Evolutionary conservation across 2,797 vertebrate genomes (phyloP).

Genomic region (Pteronotus mesoamericanus): DNA sequence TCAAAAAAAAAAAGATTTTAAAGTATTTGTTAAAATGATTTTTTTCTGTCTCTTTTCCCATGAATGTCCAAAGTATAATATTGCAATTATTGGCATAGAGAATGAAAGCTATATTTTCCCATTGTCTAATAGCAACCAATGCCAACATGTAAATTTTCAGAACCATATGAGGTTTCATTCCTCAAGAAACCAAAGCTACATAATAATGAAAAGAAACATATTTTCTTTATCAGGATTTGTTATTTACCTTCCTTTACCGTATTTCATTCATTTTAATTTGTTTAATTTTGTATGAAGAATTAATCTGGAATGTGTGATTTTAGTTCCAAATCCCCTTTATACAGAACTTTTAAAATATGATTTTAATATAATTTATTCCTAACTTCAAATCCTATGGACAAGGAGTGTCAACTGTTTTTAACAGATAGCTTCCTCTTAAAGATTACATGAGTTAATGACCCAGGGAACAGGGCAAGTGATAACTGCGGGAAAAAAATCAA

Average conservation of each 20-base stretch:
- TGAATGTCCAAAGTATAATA: not conserved
- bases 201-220: constrained; percentile 21
- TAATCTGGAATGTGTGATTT: constrained; percentile 42
- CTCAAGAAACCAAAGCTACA: not conserved
- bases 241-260: not conserved
- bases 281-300: constrained; percentile 1
- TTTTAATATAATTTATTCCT: constrained; percentile 43
- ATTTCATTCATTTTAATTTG: constrained; percentile 31
- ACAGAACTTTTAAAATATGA: constrained; percentile 27
- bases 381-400: not conserved
- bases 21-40: not conserved
- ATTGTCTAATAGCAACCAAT: not conserved
- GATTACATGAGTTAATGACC: not conserved
- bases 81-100: not conserved
- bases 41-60: not conserved
- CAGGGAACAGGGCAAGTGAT: not conserved
- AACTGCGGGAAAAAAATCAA: not conserved
- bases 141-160: constrained; percentile 15
- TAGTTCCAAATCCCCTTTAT: constrained; percentile 27
- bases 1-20: not conserved
- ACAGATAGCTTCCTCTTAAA: constrained; percentile 28
- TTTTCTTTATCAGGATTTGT: constrained; percentile 11
- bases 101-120: not conserved
- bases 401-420: constrained; percentile 12
- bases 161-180: not conserved